phyloP scores from a whole-genome alignment of 2,113 vertebrate genomes.

The Laticauda laticaudata region DNA sequence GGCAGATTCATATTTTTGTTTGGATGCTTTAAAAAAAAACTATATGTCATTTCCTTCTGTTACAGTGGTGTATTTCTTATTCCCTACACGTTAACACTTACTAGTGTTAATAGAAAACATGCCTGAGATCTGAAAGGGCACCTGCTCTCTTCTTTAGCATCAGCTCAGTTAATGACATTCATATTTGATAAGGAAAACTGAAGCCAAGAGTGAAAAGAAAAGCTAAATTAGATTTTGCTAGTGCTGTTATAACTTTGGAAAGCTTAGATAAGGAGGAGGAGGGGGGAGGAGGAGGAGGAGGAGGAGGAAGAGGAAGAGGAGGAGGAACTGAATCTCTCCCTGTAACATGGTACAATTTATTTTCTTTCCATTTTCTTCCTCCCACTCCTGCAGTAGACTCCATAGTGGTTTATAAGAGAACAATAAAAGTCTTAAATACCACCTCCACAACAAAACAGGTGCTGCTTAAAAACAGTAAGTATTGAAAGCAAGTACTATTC shows the following conservation, averaged over 20 bases:
- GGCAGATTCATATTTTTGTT: neutral
- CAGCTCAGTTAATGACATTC: constrained; percentile 15
- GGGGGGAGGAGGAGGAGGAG: neutral
- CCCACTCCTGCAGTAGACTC: neutral
- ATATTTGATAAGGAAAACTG: neutral
- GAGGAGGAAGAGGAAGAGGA: neutral
- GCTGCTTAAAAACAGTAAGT: neutral
- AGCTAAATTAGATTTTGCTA: neutral
- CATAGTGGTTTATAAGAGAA: neutral
- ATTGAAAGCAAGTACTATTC: neutral
- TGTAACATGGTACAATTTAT: neutral
- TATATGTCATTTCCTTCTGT: constrained; percentile 48
- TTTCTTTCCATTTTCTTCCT: neutral
- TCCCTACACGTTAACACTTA: constrained; percentile 27
- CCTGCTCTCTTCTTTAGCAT: neutral
- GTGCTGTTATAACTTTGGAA: neutral
- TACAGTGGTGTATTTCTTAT: constrained; percentile 37
- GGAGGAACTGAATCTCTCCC: neutral
- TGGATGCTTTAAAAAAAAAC: constrained; percentile 39
- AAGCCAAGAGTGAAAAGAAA: constrained; percentile 18
- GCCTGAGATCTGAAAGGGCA: constrained; percentile 18
- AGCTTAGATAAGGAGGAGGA: neutral
- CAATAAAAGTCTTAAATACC: neutral
- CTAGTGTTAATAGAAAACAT: constrained; percentile 29
- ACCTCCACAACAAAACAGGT: neutral